Conservation (phyloP, 1,140 invertebrate species). For the Palaemon carinicauda region DNA sequence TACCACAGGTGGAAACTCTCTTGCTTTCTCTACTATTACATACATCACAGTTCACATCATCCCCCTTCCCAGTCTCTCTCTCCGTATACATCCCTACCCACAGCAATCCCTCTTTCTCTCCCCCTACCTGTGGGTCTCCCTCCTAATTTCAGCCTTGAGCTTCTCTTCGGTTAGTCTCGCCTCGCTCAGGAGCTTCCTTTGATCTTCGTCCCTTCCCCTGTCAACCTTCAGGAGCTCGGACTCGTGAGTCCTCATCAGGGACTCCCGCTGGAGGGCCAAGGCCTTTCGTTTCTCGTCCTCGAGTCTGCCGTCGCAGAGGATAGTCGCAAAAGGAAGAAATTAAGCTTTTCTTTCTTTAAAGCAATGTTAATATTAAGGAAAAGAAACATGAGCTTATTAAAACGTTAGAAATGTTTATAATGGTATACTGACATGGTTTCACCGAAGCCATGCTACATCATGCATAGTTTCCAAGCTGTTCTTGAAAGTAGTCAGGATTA, state of each 20-base stretch:
- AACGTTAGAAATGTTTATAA: too few relatives aligned
- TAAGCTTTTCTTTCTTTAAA: not conserved
- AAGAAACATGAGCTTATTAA: too few relatives aligned
- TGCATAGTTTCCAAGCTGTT: too few relatives aligned
- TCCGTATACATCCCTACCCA: not conserved
- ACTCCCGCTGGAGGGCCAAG: slow-evolving; percentile 13
- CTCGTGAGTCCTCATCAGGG: slow-evolving; percentile 39
- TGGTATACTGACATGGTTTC: too few relatives aligned
- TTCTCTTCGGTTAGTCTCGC: slow-evolving; percentile 18
- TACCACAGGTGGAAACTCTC: too few relatives aligned
- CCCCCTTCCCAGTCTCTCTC: too few relatives aligned
- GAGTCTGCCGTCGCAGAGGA: not conserved
- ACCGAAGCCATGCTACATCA: too few relatives aligned
- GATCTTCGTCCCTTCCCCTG: slow-evolving; percentile 34
- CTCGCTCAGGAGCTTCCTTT: slow-evolving; percentile 17
- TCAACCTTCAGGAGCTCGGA: slow-evolving; percentile 14
- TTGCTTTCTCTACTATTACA: not conserved
- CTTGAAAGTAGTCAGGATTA: too few relatives aligned
- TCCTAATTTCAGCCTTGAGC: slow-evolving; percentile 36
- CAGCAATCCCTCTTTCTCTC: not conserved
- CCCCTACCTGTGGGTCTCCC: slow-evolving; percentile 17
- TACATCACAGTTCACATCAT: too few relatives aligned
- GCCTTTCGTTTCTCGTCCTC: slow-evolving; percentile 46
- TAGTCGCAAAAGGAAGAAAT: not conserved
- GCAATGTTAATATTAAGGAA: not conserved